Evolutionary conservation across 2,113 vertebrate genomes (phyloP), one percentile per base, ranked within the genome.

Genomic region (Azemiops feae): DNA sequence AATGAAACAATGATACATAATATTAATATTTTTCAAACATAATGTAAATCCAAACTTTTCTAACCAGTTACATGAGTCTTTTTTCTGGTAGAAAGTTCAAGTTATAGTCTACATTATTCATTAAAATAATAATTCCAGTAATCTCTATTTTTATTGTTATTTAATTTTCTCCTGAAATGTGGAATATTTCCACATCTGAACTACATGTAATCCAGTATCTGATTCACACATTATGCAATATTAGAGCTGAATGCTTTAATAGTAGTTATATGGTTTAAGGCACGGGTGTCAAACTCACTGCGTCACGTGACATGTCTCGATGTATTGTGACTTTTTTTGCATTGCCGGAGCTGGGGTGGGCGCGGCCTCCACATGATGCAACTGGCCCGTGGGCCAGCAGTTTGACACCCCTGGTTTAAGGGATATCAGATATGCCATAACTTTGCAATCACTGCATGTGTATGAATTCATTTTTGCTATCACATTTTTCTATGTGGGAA

Each of bases 91-190:
- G 47, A 14, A 18, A 60, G 86, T 54, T 74, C 58, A 69, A 88
- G 4, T 88, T 74, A 88, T 54, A 3, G 34, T 92, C 87, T 22
- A 88, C 39, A 25, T 88, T 92, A 74, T 50, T 92, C 22, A 88
- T 88, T 92, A 43, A 27, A 88, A 92, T 74, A 74, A 92, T 88
- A 92, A 74, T 87, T 18, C 50, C 85, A 50, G 18, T 57, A 87
- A 30, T 92, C 55, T 52, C 11, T 64, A 54, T 34, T 74, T 74
- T 92, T 7, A 53, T 54, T 69, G 47, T 88, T 88, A 50, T 69
- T 92, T 20, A 52, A 11, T n/a, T 53, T 10, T 6, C 45, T 92
- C 27, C 16, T 60, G 43, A 60, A 58, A 54, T 43, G n/a, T 92
- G 57, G 45, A 52, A 53, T 88, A 53, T 92, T n/a, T 3, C 23